Evolutionary conservation across 2,888 invertebrate species (phyloP), one percentile per base, ranked within the genome.

Genomic region (Sarcophaga rosellei): DNA sequence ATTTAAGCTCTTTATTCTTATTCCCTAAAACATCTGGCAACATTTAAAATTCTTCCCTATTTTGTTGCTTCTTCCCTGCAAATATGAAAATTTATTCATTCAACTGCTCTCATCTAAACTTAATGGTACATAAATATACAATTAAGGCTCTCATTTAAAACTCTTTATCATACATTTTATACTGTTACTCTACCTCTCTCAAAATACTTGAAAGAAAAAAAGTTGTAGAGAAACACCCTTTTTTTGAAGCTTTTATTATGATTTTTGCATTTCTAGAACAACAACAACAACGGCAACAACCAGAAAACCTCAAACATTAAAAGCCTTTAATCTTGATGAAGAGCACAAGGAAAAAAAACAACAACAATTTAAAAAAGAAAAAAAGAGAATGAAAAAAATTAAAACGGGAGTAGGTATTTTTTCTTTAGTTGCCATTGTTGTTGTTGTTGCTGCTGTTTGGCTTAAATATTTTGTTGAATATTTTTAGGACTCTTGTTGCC

Each of bases 291-390:
- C 68, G 53, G 47, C 68, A 25, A 35, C 53, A 15, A 53, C 10
- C 17, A 59, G 35, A 53, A 74, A 78, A 81, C 74, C 72, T 68
- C 81, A 79, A 85, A 72, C 61, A 76, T 76, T 85, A 62, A 79
- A 75, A 72, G 45, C 45, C 45, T 76, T 81, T 70, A 85, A 81
- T 78, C 78, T 75, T 65, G 62, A 65, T 82, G 75, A 85, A 72
- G 59, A 47, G 21, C 66, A 69, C 69, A 78, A 57, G 44, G 62
- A 5, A 25, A 11, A 57, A 62, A 68, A 85, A 59, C 15, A 66
- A 63, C 65, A 63, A 35, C 23, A 66, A 61, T 20, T 53, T n/a
- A 25, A 45, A 35, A 6, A 12, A 53, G 23, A 57, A 44, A 4
- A 65, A 62, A 35, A 21, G 23, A 25, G 25, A 4, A 25, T 4